Percentiles rank a stretch among this genome's conserved stretches.
phyloP scores from a whole-genome alignment of 37 sponge, comb jelly and placozoan species.

The Lycopodina hypogea region DNA sequence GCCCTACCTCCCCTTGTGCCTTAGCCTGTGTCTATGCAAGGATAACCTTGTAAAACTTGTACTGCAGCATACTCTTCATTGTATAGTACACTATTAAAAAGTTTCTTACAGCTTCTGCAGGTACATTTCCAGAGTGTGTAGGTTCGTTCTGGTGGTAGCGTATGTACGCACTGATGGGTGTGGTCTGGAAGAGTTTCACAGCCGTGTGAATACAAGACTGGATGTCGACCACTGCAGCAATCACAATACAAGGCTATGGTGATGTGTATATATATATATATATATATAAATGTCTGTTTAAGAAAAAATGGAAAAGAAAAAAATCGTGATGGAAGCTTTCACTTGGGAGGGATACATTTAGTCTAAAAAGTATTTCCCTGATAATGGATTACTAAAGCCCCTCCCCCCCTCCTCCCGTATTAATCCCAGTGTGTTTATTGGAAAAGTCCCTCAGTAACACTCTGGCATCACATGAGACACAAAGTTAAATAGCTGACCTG shows the following conservation, averaged over 20 bases:
- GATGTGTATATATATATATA: background rate
- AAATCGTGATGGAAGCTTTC: background rate
- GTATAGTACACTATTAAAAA: too few species aligned
- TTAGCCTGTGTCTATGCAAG: too few species aligned
- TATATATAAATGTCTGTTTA: conserved; percentile 6
- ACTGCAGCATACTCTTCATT: too few species aligned
- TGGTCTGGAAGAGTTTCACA: conserved; percentile 38
- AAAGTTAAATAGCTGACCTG: conserved; percentile 56
- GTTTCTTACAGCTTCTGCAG: conserved; percentile 59
- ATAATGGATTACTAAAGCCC: too few species aligned
- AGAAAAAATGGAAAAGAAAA: background rate
- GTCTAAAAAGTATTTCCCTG: background rate
- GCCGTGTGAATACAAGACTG: conserved; percentile 73
- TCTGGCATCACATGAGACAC: background rate
- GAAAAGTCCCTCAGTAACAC: too few species aligned
- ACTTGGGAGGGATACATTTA: too few species aligned
- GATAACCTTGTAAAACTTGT: too few species aligned
- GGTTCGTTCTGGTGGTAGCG: conserved; percentile 43
- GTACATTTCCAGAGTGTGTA: conserved; percentile 22
- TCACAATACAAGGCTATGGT: background rate
- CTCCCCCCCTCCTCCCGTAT: too few species aligned
- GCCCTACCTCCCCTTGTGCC: too few species aligned
- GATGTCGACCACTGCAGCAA: conserved; percentile 75
- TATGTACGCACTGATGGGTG: conserved; percentile 70
- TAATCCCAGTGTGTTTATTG: too few species aligned